Conservation (phyloP, 1,140 invertebrate genomes). For the Tribolium castaneum region DNA sequence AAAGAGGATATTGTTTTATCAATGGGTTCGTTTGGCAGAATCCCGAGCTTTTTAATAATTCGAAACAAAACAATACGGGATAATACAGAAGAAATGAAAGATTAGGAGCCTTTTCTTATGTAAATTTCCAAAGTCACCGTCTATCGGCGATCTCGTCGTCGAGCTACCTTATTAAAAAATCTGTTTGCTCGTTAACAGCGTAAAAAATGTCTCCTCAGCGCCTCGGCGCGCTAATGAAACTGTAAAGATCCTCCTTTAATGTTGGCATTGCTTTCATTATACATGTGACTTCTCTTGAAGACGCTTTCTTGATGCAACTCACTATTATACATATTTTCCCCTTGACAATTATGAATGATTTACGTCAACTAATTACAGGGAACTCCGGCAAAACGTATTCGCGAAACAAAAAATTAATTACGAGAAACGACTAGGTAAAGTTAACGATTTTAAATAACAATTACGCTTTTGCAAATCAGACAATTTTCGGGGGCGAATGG, state of each 20-base stretch:
- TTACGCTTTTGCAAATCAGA: slow-evolving; percentile 37
- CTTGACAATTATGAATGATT: slow-evolving; percentile 10
- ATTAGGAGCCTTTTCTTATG: slow-evolving; percentile 41
- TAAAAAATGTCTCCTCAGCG: slow-evolving; percentile 48
- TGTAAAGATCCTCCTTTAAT: slow-evolving; percentile 45
- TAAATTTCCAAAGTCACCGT: slow-evolving; percentile 39
- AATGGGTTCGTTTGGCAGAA: not conserved
- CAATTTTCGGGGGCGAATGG: slow-evolving; percentile 29
- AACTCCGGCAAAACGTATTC: not conserved
- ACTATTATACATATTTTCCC: slow-evolving; percentile 28
- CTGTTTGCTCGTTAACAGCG: slow-evolving; percentile 51
- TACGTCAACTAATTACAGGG: slow-evolving; percentile 11
- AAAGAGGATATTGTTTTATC: not conserved
- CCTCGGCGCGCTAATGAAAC: slow-evolving; percentile 47
- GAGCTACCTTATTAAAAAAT: slow-evolving; percentile 49
- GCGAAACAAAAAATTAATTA: slow-evolving; percentile 30
- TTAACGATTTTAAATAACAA: slow-evolving; percentile 43
- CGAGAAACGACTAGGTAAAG: slow-evolving; percentile 18
- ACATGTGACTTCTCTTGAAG: slow-evolving; percentile 22
- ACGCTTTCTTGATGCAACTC: slow-evolving; percentile 1
- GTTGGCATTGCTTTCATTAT: slow-evolving; percentile 43
- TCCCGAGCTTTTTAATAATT: slow-evolving; percentile 2
- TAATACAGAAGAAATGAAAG: slow-evolving; percentile 27
- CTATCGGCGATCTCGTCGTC: slow-evolving; percentile 38
- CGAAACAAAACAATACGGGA: slow-evolving; percentile 8